phyloP scores from a whole-genome alignment of 2,113 vertebrate genomes.

The Vidua chalybeata region DNA sequence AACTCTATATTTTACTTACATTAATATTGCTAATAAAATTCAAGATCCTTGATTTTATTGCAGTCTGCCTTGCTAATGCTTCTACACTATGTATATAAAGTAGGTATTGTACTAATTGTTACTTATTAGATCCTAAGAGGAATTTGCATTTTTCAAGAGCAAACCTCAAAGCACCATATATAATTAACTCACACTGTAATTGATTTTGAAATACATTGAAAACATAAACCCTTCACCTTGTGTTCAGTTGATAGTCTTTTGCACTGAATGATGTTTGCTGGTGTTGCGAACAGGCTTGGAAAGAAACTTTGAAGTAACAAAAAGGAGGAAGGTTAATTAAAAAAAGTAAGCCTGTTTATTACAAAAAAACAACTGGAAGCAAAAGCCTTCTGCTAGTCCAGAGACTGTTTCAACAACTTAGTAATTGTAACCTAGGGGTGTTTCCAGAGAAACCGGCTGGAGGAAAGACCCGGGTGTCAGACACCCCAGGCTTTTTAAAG shows the following conservation, averaged over 20 bases:
- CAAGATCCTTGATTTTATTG: background rate
- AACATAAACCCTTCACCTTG: constrained; percentile 13
- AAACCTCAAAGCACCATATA: background rate
- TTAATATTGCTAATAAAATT: constrained; percentile 37
- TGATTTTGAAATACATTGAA: constrained; percentile 22
- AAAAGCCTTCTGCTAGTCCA: no score
- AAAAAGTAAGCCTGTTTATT: no score
- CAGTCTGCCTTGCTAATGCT: background rate
- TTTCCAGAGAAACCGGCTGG: no score
- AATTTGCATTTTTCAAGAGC: constrained; percentile 36
- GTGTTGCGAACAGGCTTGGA: no score
- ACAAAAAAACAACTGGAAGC: no score
- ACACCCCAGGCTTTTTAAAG: no score
- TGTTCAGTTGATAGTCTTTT: background rate
- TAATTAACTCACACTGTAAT: constrained; percentile 39
- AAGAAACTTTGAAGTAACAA: no score
- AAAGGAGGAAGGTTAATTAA: no score
- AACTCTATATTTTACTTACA: background rate
- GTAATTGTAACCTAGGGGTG: no score
- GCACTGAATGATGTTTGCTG: background rate
- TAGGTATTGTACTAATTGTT: background rate
- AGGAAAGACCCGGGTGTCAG: no score
- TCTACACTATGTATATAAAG: background rate
- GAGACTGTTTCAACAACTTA: no score
- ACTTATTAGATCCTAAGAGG: background rate